Conservation (phyloP, 2,113 vertebrate genomes). For the Andinoacara biseriatus region DNA sequence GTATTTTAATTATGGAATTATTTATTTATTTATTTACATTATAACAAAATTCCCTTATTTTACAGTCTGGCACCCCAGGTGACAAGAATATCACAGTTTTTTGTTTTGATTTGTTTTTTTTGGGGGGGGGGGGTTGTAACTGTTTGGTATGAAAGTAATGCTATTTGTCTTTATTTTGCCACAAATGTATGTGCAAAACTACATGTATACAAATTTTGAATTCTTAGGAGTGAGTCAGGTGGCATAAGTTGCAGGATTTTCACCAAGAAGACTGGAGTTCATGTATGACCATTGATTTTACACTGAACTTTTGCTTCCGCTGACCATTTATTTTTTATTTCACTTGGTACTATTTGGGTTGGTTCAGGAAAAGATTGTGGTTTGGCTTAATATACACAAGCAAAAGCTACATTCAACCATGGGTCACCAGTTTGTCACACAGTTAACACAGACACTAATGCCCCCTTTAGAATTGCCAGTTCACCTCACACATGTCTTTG, state of each 20-base stretch:
- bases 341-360: not conserved
- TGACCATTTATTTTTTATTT: not conserved
- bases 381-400: not conserved
- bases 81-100: not conserved
- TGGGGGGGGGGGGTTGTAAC: not conserved
- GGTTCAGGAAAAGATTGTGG: not conserved
- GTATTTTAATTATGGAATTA: not conserved
- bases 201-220: no score
- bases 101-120: not conserved
- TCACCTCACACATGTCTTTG: not conserved
- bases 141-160: slow-evolving; percentile 25
- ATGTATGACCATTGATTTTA: not conserved
- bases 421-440: not conserved
- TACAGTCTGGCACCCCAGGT: not conserved
- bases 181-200: not conserved
- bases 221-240: not conserved
- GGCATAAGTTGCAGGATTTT: not conserved
- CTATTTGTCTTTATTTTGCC: slow-evolving; percentile 3
- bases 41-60: not conserved
- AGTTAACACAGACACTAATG: not conserved
- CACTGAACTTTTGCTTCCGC: not conserved
- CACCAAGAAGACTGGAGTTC: not conserved
- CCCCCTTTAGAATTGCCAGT: not conserved
- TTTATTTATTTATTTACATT: not conserved
- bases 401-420: not conserved